Conservation (phyloP, 2,113 vertebrate genomes). For the Scortum barcoo region DNA sequence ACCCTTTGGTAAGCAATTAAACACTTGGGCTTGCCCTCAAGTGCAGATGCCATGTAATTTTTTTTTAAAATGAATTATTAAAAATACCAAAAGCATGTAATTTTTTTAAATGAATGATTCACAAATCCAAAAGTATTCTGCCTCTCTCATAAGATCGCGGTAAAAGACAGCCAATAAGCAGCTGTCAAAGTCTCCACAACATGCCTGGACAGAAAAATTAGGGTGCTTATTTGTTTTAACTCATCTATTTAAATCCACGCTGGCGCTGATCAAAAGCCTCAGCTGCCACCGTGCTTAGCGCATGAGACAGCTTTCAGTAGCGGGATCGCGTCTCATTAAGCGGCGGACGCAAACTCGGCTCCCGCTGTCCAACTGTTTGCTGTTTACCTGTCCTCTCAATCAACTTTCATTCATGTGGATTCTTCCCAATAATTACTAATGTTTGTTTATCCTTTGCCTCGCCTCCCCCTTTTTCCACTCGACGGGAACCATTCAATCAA, state of each 20-base stretch:
- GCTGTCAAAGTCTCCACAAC: constrained; percentile 15
- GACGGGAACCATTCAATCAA: constrained; percentile 59
- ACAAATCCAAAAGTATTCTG: too few relatives aligned
- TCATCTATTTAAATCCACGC: constrained; percentile 12
- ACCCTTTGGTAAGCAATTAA: constrained; percentile 40
- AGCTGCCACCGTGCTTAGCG: constrained; percentile 20
- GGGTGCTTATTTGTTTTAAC: constrained; percentile 27
- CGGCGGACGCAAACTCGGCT: constrained; percentile 8
- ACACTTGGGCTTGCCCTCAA: background rate
- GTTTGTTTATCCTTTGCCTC: constrained; percentile 75
- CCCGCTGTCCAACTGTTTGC: constrained; percentile 30
- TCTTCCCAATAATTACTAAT: constrained; percentile 66
- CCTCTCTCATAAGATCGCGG: background rate
- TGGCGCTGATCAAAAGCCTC: constrained; percentile 33
- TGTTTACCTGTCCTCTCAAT: constrained; percentile 67
- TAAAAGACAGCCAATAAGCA: background rate
- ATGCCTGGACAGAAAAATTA: background rate
- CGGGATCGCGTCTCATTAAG: constrained; percentile 34
- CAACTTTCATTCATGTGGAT: constrained; percentile 61
- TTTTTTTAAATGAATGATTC: too few relatives aligned
- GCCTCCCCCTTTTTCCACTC: constrained; percentile 54
- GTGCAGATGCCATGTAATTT: background rate
- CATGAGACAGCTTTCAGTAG: constrained; percentile 18
- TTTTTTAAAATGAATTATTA: background rate
- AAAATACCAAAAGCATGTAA: background rate